phyloP scores from a whole-genome alignment of 2,113 vertebrate genomes.

The Odocoileus virginianus region DNA sequence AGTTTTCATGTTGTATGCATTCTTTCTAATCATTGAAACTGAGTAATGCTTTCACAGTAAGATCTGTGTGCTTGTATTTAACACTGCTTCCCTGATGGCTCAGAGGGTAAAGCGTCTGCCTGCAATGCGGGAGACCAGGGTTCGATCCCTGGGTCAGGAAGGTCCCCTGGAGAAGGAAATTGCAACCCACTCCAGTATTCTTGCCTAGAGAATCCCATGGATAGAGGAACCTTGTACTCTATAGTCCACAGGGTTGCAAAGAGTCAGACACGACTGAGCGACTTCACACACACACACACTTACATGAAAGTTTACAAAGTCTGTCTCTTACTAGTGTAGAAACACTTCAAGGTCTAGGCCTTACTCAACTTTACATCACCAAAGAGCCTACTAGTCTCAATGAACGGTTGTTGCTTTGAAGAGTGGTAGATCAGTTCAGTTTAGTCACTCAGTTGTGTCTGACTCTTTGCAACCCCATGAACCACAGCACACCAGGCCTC shows the following conservation, averaged over 20 bases:
- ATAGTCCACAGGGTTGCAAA: accelerated
- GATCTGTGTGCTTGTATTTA: not conserved
- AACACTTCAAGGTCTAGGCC: not conserved
- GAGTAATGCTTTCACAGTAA: not conserved
- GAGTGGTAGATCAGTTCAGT: not conserved
- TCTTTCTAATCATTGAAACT: not conserved
- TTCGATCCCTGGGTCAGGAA: not conserved
- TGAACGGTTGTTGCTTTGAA: not conserved
- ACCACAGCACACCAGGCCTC: too few species aligned
- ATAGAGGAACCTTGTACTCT: not conserved
- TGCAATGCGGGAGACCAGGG: accelerated
- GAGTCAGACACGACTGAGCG: not conserved
- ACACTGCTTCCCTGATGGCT: not conserved
- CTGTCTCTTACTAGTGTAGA: not conserved
- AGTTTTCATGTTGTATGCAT: not conserved
- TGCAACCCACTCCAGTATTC: not conserved
- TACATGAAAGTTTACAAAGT: not conserved
- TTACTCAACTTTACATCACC: not conserved
- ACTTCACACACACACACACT: not conserved
- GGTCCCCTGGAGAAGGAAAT: not conserved
- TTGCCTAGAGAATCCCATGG: not conserved
- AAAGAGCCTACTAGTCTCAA: not conserved
- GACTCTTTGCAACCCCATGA: too few species aligned
- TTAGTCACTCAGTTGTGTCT: too few species aligned
- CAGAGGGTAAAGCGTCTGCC: not conserved